A percentile compares a stretch with the other conserved stretches of the same genome.
Conservation (phyloP, 37 sponge, comb jelly and placozoan genomes). For the Diacarnus erythraeanus region DNA sequence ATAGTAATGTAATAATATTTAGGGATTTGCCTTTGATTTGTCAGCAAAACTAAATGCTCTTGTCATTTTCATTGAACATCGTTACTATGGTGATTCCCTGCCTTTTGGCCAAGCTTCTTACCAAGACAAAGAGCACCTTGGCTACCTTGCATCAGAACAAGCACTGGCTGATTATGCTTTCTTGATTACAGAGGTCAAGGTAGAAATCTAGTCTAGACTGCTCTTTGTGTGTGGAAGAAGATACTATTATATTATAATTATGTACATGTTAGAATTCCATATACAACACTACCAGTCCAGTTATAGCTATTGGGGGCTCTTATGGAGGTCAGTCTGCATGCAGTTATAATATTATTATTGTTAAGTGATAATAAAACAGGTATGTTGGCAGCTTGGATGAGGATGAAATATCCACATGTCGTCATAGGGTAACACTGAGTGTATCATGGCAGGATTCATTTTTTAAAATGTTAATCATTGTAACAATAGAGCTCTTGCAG, state of each 20-base stretch:
- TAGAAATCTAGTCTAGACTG: too few relatives aligned
- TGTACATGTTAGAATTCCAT: too few relatives aligned
- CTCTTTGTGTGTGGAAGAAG: too few relatives aligned
- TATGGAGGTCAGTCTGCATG: slow-evolving; percentile 79
- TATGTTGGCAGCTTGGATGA: slow-evolving; percentile 91
- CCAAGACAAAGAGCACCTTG: slow-evolving; percentile 29
- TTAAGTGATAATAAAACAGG: slow-evolving; percentile 47
- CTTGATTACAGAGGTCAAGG: slow-evolving; percentile 62
- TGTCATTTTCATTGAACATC: slow-evolving; percentile 93
- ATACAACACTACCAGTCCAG: slow-evolving; percentile 35
- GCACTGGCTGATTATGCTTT: slow-evolving; percentile 91
- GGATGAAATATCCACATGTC: slow-evolving; percentile 84
- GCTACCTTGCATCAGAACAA: slow-evolving; percentile 82
- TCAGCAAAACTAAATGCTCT: slow-evolving; percentile 82
- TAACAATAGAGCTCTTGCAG: slow-evolving; percentile 72
- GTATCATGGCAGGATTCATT: too few relatives aligned
- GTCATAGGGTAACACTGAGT: background rate
- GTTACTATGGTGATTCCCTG: slow-evolving; percentile 92
- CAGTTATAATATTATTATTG: background rate
- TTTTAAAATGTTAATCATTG: too few relatives aligned
- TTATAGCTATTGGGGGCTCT: slow-evolving; percentile 91
- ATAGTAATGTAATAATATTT: background rate
- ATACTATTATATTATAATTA: too few relatives aligned
- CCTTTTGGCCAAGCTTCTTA: slow-evolving; percentile 85
- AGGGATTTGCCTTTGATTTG: slow-evolving; percentile 90